phyloP scores from a whole-genome alignment of 2,888 invertebrate genomes.

The Dynastes tityus region DNA sequence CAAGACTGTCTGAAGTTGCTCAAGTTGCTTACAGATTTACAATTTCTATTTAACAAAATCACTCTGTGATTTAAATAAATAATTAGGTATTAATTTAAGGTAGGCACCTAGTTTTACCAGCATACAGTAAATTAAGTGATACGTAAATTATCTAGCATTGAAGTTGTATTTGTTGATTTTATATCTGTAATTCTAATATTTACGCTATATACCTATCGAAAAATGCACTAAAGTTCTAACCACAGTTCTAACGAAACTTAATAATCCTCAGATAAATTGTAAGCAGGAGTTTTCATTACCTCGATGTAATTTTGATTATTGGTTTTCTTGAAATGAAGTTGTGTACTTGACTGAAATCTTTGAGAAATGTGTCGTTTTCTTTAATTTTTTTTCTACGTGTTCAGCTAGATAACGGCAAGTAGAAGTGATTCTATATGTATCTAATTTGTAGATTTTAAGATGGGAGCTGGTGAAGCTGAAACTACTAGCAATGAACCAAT shows the following conservation, averaged over 20 bases:
- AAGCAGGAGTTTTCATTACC: conserved; percentile 31
- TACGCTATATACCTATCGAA: conserved; percentile 49
- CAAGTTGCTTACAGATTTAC: conserved; percentile 47
- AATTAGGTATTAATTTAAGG: conserved; percentile 51
- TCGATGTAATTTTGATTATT: conserved; percentile 48
- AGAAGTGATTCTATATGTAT: conserved; percentile 28
- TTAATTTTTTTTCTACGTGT: conserved; percentile 62
- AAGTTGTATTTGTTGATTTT: conserved; percentile 47
- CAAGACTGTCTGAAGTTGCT: conserved; percentile 49
- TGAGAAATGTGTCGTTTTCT: conserved; percentile 66
- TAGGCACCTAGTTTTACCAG: conserved; percentile 46
- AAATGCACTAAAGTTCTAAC: conserved; percentile 54
- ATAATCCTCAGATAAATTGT: conserved; percentile 47
- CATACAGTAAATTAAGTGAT: conserved; percentile 47
- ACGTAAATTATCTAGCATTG: conserved; percentile 35
- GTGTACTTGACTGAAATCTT: conserved; percentile 55
- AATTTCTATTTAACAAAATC: conserved; percentile 53
- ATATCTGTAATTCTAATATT: conserved; percentile 50
- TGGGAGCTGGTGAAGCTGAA: conserved; percentile 91
- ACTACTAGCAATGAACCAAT: conserved; percentile 90
- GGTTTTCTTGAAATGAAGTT: conserved; percentile 50
- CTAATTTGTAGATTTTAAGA: conserved; percentile 63
- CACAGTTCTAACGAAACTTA: conserved; percentile 48
- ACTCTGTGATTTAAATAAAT: conserved; percentile 52
- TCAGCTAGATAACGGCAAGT: conserved; percentile 22